phyloP scores from a whole-genome alignment of 2,888 invertebrate species.

The Agrotis exclamationis region DNA sequence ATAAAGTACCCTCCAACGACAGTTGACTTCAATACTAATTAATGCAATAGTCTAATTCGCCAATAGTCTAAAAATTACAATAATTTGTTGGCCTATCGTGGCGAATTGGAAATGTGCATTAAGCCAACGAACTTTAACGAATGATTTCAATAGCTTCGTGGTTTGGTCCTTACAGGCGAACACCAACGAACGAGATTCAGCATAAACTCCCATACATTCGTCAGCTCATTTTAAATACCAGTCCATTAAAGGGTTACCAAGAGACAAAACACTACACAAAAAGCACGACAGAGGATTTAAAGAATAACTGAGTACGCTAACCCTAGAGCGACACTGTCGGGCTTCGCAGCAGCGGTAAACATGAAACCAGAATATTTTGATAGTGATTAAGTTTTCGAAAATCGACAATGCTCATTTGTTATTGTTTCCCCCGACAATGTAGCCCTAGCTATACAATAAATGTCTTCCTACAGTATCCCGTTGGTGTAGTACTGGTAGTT shows the following conservation, averaged over 20 bases:
- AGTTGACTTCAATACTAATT: neutral
- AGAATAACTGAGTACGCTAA: slow-evolving; percentile 46
- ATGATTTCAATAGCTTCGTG: slow-evolving; percentile 21
- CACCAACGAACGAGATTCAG: slow-evolving; percentile 42
- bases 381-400: neutral
- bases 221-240: slow-evolving; percentile 7
- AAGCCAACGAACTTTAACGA: slow-evolving; percentile 29
- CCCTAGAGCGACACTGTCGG: slow-evolving; percentile 7
- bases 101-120: slow-evolving; percentile 11
- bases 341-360: neutral
- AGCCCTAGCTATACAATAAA: slow-evolving; percentile 1
- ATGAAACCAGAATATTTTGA: neutral
- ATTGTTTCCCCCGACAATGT: slow-evolving; percentile 4
- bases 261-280: slow-evolving; percentile 53
- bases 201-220: slow-evolving; percentile 36
- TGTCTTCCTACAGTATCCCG: slow-evolving; percentile 97
- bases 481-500: slow-evolving; percentile 99
- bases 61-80: neutral
- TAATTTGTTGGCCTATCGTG: slow-evolving; percentile 8
- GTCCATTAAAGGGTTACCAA: slow-evolving; percentile 39
- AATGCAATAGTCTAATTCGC: slow-evolving; percentile 18
- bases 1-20: slow-evolving; percentile 40
- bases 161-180: slow-evolving; percentile 10
- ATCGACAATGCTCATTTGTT: neutral
- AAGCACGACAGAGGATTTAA: slow-evolving; percentile 58